Percentiles rank a stretch among this genome's conserved stretches.
These are phyloP conservation scores for Sitta carolinensis DNA, from an alignment of 2,797 vertebrate species.

Conservation along the genomic window DNA sequence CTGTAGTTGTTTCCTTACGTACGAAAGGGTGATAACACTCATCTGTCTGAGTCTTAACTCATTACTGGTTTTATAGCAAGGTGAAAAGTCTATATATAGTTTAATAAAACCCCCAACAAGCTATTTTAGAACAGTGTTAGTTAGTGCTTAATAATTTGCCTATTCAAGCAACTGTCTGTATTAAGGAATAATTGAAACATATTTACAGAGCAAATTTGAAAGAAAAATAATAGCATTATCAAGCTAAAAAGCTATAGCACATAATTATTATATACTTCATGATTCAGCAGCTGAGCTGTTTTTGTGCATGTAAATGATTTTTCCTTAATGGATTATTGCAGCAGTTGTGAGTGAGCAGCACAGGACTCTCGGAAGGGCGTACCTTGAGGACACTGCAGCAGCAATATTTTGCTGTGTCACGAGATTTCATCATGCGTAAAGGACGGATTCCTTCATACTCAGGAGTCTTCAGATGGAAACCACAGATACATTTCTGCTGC, in stretches of 20 bases:
- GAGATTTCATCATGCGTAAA: slow-evolving; percentile 59
- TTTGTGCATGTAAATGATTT: slow-evolving; percentile 58
- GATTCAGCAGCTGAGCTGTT: slow-evolving; percentile 61
- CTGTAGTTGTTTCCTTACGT: not conserved
- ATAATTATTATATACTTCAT: slow-evolving; percentile 11
- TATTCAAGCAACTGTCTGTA: not conserved
- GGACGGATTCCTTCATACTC: slow-evolving; percentile 12
- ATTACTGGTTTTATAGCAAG: not conserved
- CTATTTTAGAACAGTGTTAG: not conserved
- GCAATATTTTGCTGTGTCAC: slow-evolving; percentile 69
- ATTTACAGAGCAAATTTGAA: slow-evolving; percentile 10
- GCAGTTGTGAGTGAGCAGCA: slow-evolving; percentile 6
- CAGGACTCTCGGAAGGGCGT: slow-evolving; percentile 39
- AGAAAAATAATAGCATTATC: slow-evolving; percentile 37
- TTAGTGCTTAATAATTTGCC: not conserved
- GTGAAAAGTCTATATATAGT: not conserved
- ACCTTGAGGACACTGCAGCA: slow-evolving; percentile 66
- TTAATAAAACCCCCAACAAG: not conserved
- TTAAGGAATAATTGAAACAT: slow-evolving; percentile 28
- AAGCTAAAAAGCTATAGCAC: not conserved
- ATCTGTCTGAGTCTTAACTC: not conserved
- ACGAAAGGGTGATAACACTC: not conserved
- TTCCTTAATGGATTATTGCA: slow-evolving; percentile 60
- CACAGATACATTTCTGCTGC: not conserved
- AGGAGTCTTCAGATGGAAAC: not conserved